Evolutionary conservation across 2,797 vertebrate species (phyloP), one percentile per base, ranked within the genome.

Genomic region (Neosilurus mollespiculum): DNA sequence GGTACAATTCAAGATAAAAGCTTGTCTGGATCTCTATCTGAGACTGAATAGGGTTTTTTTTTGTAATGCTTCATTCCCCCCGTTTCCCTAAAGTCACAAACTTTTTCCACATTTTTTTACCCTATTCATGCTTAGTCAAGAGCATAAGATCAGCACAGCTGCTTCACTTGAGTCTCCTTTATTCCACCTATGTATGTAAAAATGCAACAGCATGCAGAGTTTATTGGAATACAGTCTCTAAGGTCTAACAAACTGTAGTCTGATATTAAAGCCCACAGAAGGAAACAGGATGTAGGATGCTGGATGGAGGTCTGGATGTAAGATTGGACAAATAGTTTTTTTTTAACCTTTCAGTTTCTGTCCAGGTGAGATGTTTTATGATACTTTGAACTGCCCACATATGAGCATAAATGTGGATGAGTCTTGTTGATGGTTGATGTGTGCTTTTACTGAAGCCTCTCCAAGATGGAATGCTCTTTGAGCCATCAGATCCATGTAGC

Each of bases 381-480:
- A 54, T 83, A 66, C 78, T 70, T 81, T 77, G 43, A 81, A 16
- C 62, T 79, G 84, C 67, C 82, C 78, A 62, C 30, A 30, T 69
- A 81, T 85, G 80, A 85, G 78, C 62, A 26, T 58, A 76, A 70
- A 76, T 86, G 84, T 84, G 79, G 83, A 78, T 61, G 4, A 34
- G 69, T 64, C 75, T 22, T 78, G 78, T 82, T 88, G 83, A 85
- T 78, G 80, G 76, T 75, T 86, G 80, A 82, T 75, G 69, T 65
- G 58, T 61, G 69, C 78, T 73, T 87, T 84, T 81, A 56, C 62
- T 81, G 49, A 87, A 69, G 2, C 37, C 82, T 87, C 80, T 84
- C 37, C 64, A 30, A 72, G 76, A 80, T 66, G 70, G 43, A 77
- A 87, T 70, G 54, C 20, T 77, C 66, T 51, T 64, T 77, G 54